Evolutionary conservation across 37 sponge, comb jelly and placozoan species (phyloP).

Genomic region (Eunapius fragilis): DNA sequence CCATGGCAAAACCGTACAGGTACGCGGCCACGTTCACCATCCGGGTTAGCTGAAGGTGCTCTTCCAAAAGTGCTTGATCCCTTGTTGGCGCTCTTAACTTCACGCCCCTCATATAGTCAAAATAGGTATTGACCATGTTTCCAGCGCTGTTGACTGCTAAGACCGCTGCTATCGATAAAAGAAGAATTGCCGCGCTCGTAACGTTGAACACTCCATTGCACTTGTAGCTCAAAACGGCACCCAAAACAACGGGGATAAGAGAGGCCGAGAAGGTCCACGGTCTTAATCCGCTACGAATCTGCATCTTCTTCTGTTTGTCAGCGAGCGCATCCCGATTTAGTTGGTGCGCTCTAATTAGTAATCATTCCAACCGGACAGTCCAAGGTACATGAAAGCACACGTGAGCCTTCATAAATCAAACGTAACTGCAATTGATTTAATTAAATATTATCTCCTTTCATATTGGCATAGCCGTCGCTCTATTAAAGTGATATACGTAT

Average conservation of each 20-base stretch:
- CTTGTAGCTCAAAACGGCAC: slow-evolving; percentile 68
- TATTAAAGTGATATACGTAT: too few relatives aligned
- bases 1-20: slow-evolving; percentile 72
- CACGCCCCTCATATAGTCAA: slow-evolving; percentile 70
- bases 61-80: slow-evolving; percentile 6
- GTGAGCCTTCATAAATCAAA: too few relatives aligned
- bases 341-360: not conserved
- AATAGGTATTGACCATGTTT: slow-evolving; percentile 89
- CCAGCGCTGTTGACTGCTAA: slow-evolving; percentile 87
- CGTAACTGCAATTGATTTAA: too few relatives aligned
- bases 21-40: slow-evolving; percentile 73
- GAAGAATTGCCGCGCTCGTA: slow-evolving; percentile 6
- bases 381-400: too few relatives aligned
- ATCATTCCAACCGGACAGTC: too few relatives aligned
- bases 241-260: slow-evolving; percentile 76
- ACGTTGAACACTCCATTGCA: slow-evolving; percentile 24
- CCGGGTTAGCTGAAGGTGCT: slow-evolving; percentile 28
- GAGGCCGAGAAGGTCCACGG: slow-evolving; percentile 83
- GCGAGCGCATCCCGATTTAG: not conserved
- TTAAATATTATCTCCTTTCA: too few relatives aligned
- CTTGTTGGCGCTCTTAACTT: slow-evolving; percentile 13
- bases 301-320: not conserved
- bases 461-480: too few relatives aligned
- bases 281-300: not conserved
- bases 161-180: slow-evolving; percentile 50